Conservation (phyloP, 2,113 vertebrate species). For the Mobula birostris region DNA sequence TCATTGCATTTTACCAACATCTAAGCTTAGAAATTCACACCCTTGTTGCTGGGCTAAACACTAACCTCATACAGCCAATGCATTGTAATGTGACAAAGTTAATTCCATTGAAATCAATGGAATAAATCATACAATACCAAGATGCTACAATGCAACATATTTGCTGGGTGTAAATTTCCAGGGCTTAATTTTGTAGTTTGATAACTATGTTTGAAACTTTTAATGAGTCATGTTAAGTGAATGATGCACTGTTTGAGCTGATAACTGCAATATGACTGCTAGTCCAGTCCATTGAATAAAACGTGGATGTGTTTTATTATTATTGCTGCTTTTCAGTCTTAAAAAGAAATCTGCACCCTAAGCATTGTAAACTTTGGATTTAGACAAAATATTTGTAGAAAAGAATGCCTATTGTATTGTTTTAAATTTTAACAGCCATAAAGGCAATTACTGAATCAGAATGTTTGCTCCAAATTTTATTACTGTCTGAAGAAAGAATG, state of each 20-base stretch:
- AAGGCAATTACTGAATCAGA: neutral
- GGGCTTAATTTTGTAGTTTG: neutral
- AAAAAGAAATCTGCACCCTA: neutral
- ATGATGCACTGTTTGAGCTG: conserved; percentile 27
- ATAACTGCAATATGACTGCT: neutral
- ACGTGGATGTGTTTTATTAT: neutral
- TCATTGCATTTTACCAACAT: conserved; percentile 17
- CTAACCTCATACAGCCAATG: too few relatives aligned
- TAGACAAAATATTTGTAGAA: neutral
- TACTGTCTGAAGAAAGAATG: neutral
- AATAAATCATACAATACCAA: too few relatives aligned
- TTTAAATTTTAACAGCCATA: neutral
- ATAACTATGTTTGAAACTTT: neutral
- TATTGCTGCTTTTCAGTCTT: neutral
- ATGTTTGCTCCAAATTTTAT: conserved; percentile 23
- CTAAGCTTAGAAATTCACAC: too few relatives aligned
- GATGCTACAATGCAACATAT: too few relatives aligned
- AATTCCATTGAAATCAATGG: too few relatives aligned
- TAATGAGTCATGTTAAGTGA: conserved; percentile 5
- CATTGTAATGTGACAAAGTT: too few relatives aligned
- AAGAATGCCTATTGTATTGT: neutral
- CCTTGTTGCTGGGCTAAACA: too few relatives aligned
- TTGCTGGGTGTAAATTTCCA: too few relatives aligned
- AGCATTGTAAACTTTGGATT: neutral
- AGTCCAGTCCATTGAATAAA: neutral